Conservation (phyloP, 2,888 invertebrate species). For the Aphodius granarius region DNA sequence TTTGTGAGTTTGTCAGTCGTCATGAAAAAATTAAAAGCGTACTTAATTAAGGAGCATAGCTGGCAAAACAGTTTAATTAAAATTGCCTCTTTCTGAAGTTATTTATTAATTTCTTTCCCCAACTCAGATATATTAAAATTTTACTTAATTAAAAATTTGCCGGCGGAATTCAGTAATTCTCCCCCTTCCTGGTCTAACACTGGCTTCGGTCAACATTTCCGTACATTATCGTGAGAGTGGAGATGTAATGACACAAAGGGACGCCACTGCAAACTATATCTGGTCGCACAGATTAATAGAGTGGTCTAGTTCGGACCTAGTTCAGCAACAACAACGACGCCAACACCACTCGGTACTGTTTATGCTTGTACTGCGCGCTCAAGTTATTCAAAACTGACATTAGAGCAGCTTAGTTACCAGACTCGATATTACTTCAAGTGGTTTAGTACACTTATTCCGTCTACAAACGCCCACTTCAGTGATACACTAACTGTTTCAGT, state of each 20-base stretch:
- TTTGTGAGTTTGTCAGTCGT: neutral
- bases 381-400: neutral
- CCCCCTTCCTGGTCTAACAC: neutral
- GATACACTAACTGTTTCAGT: neutral
- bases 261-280: neutral
- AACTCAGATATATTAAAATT: slow-evolving; percentile 1
- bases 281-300: neutral
- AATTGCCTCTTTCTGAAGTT: slow-evolving; percentile 8
- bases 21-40: neutral
- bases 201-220: neutral
- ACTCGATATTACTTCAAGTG: neutral
- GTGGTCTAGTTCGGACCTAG: neutral
- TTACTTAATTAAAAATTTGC: slow-evolving; percentile 9
- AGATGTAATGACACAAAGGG: neutral
- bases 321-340: neutral
- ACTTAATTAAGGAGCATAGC: slow-evolving; percentile 9
- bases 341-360: neutral
- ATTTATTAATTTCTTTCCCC: slow-evolving; percentile 13
- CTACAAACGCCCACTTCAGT: neutral
- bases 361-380: neutral
- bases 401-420: neutral
- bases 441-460: neutral
- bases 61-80: slow-evolving; percentile 11
- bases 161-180: neutral
- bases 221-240: neutral